Evolutionary conservation across 1,140 invertebrate species (phyloP).

Genomic region (Cherax quadricarinatus): DNA sequence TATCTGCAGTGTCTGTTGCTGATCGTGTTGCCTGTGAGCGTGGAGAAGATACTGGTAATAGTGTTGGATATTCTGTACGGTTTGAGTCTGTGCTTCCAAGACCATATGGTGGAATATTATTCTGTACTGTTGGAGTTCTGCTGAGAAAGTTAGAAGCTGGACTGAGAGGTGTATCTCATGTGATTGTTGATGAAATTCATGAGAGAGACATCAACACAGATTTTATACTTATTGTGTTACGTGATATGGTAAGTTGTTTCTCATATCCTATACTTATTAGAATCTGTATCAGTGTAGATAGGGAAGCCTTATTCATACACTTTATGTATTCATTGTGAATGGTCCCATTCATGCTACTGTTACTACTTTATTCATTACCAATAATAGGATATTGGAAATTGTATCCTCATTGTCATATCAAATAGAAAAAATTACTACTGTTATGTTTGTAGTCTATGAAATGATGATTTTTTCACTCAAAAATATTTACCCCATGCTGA

Average conservation of each 20-base stretch:
- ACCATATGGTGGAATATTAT: slow-evolving; percentile 94
- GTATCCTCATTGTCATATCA: too few species aligned
- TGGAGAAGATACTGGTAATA: slow-evolving; percentile 89
- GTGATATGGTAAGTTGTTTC: slow-evolving; percentile 88
- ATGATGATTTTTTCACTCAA: too few species aligned
- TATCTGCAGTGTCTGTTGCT: slow-evolving; percentile 95
- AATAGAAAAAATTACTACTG: too few species aligned
- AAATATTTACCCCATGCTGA: too few species aligned
- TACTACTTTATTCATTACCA: too few species aligned
- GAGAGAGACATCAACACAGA: slow-evolving; percentile 98
- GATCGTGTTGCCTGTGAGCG: slow-evolving; percentile 93
- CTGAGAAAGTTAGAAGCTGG: slow-evolving; percentile 93
- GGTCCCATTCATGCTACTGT: too few species aligned
- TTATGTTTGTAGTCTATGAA: too few species aligned
- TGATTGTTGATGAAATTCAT: slow-evolving; percentile 98
- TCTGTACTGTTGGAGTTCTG: slow-evolving; percentile 96
- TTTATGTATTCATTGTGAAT: too few species aligned
- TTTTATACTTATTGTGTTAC: slow-evolving; percentile 94
- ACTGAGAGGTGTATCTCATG: slow-evolving; percentile 91
- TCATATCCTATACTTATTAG: neutral
- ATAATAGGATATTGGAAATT: too few species aligned
- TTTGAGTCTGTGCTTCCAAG: slow-evolving; percentile 93
- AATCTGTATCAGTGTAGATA: too few species aligned
- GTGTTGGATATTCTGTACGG: slow-evolving; percentile 85
- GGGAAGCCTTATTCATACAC: too few species aligned